phyloP scores from a whole-genome alignment of 1,140 invertebrate genomes.

The Drosophila mojavensis region DNA sequence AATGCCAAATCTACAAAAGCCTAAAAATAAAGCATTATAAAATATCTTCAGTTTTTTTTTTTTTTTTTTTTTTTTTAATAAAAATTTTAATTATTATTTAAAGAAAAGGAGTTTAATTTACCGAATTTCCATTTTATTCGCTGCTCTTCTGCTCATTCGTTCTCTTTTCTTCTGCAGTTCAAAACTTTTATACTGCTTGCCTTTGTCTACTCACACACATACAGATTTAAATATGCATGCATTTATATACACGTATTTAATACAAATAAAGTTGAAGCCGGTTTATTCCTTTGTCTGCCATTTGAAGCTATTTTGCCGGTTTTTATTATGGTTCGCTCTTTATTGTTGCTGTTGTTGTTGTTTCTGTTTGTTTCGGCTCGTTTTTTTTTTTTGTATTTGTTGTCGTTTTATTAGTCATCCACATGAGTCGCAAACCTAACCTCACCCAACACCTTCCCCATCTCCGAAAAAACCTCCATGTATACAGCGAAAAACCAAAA shows the following conservation, averaged over 20 bases:
- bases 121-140: no score
- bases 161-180: conserved; percentile 9
- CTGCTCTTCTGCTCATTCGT: background rate
- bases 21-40: no score
- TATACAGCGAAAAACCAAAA: conserved; percentile 2
- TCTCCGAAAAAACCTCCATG: conserved; percentile 19
- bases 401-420: conserved; percentile 71
- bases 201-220: background rate
- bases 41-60: no score
- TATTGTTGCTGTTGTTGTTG: conserved; percentile 35
- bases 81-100: no score
- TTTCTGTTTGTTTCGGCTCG: conserved; percentile 49
- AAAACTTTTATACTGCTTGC: conserved; percentile 13
- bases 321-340: conserved; percentile 55
- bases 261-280: conserved; percentile 56
- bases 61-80: no score
- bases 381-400: conserved; percentile 53
- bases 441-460: conserved; percentile 5
- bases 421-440: conserved; percentile 26
- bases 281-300: conserved; percentile 74
- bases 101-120: no score
- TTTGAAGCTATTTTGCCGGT: conserved; percentile 72
- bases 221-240: background rate
- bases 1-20: no score
- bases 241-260: background rate